Evolutionary conservation across 2,113 vertebrate genomes (phyloP), one percentile per base, ranked within the genome.

Genomic region (Dromiciops gliroides): DNA sequence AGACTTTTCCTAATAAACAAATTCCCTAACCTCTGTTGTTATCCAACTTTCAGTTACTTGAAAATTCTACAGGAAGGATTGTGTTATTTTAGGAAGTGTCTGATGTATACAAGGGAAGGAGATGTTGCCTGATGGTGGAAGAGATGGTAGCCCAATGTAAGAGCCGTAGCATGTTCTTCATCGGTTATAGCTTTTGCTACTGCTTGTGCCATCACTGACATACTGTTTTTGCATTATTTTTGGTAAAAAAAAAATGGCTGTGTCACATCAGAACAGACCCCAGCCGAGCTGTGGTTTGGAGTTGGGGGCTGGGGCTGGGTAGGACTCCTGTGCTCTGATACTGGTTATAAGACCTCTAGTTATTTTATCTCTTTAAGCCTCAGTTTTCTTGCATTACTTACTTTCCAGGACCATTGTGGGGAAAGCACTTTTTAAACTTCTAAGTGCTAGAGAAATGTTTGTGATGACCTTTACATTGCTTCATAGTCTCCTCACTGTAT

Each of bases 31-130:
- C 91, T 67, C 25, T 31, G 23, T 51, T 6, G 50, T 92, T 44
- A 24, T 89, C 92, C 93, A 90, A 75, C 92, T 97, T 94, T 92
- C 24, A 94, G 47, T 16, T 89, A n/a, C 75, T 95, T 0, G 52
- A 89, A 95, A 93, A 83, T 90, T 3, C 48, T n/a, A 88, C 67
- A 51, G 47, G 83, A 90, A 31, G 47, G 47, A 16, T 4, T 49
- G 51, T 93, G 83, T 49, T 90, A 92, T 48, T 92, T 93, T 83
- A 50, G n/a, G 37, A 89, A 93, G 49, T 31, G 47, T 49, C 94
- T 25, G 56, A 51, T 48, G 12, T n/a, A 75, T 9, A 50, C n/a
- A 9, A 92, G 56, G 26, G 49, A 47, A 92, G 48, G 16, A 48
- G 48, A 26, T 91, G 24, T 28, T 44, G 48, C 1, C 6, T 28